Percentiles rank a stretch among this genome's conserved stretches.
Evolutionary conservation across 1,140 invertebrate species (phyloP).

Genomic region (Acromyrmex charruanus): DNA sequence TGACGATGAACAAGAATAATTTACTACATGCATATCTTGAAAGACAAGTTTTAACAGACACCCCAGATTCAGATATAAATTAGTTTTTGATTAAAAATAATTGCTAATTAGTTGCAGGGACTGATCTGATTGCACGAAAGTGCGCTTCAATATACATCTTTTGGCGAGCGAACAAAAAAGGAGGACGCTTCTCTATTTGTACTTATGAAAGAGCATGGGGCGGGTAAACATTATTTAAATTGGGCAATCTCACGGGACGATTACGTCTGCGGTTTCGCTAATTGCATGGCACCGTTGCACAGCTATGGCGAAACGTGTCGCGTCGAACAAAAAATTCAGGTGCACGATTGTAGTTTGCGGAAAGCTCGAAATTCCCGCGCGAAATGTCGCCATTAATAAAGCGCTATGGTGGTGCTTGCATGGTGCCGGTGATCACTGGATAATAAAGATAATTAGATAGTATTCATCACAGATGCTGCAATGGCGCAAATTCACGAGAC

Average conservation of each 20-base stretch:
- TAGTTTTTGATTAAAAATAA: not conserved
- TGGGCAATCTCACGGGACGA: conserved; percentile 57
- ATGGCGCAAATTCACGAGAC: conserved; percentile 10
- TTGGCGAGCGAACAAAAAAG: not conserved
- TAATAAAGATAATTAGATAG: conserved; percentile 66
- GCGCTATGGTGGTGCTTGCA: conserved; percentile 1
- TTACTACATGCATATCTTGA: not conserved
- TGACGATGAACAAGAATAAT: not conserved
- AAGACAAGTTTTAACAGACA: not conserved
- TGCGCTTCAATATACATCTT: conserved; percentile 40
- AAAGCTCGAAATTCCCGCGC: conserved; percentile 28
- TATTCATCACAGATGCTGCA: conserved; percentile 32
- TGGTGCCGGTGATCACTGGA: conserved; percentile 37
- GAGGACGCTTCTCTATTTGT: conserved; percentile 2
- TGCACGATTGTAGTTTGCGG: conserved; percentile 23
- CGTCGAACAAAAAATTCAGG: conserved; percentile 55
- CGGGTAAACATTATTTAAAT: conserved; percentile 69
- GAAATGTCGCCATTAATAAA: conserved; percentile 66
- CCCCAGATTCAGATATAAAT: not conserved
- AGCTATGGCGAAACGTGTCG: conserved; percentile 53
- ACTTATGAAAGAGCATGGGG: conserved; percentile 11
- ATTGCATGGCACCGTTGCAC: conserved; percentile 58
- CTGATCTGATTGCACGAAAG: conserved; percentile 34
- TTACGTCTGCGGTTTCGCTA: conserved; percentile 68
- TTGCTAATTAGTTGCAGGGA: not conserved